Evolutionary conservation across 1,140 invertebrate genomes (phyloP).

Genomic region (Tetramorium alpestre): DNA sequence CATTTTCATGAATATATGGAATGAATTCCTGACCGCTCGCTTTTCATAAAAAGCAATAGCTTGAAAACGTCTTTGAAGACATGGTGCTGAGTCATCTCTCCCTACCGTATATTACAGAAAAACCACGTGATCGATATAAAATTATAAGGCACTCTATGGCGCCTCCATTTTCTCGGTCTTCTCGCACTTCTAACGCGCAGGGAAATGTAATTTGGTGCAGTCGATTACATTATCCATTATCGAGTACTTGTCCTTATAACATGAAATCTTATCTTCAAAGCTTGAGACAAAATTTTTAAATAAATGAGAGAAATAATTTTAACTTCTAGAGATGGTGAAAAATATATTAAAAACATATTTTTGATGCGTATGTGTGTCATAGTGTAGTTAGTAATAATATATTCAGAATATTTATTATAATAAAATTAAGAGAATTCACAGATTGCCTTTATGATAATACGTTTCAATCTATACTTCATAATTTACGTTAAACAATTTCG

Average conservation of each 20-base stretch:
- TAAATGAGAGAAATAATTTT: not conserved
- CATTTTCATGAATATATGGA: not conserved
- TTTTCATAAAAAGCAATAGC: not conserved
- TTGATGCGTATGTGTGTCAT: not conserved
- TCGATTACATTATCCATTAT: constrained; percentile 66
- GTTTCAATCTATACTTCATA: not conserved
- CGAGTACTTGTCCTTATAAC: not conserved
- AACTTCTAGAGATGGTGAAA: not conserved
- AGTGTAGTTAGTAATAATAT: not conserved
- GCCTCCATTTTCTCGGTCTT: constrained; percentile 23
- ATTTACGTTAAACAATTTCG: not conserved
- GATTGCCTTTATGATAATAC: not conserved
- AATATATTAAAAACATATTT: not conserved
- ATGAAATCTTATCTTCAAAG: not conserved
- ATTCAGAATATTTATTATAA: not conserved
- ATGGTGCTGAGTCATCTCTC: constrained; percentile 7
- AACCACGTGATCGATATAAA: constrained; percentile 57
- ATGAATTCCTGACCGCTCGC: not conserved
- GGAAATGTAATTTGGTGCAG: constrained; percentile 70
- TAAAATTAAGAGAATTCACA: not conserved
- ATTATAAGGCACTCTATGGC: constrained; percentile 65
- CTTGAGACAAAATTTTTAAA: not conserved
- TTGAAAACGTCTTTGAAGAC: constrained; percentile 12
- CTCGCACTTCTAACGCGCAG: constrained; percentile 48
- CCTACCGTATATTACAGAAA: constrained; percentile 1